phyloP scores from a whole-genome alignment of 1,140 invertebrate genomes.

The Drosophila sp. region DNA sequence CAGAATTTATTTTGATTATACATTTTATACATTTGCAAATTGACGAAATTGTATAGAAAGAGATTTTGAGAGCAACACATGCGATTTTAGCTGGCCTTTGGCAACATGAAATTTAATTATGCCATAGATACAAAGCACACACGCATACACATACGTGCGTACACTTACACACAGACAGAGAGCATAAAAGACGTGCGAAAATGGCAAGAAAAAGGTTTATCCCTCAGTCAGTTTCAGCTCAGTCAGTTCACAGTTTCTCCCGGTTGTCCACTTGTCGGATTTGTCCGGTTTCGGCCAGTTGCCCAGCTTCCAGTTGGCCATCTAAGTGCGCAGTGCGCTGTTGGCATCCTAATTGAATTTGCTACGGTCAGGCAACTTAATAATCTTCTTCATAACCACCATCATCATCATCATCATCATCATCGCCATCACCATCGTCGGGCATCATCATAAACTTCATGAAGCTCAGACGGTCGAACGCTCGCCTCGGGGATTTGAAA shows the following conservation, averaged over 20 bases:
- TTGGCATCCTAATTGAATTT: constrained; percentile 77
- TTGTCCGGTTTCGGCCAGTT: constrained; percentile 10
- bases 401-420: constrained; percentile 32
- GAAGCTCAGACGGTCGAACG: constrained; percentile 5
- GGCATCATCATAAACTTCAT: constrained; percentile 53
- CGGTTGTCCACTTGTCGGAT: not conserved
- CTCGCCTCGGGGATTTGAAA: constrained; percentile 63
- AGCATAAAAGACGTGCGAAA: constrained; percentile 54
- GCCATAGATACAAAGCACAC: constrained; percentile 66
- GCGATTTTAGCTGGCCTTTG: constrained; percentile 38
- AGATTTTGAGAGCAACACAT: constrained; percentile 41
- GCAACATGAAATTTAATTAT: constrained; percentile 79
- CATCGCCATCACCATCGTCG: constrained; percentile 25
- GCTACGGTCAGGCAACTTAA: constrained; percentile 70
- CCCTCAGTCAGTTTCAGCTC: constrained; percentile 3
- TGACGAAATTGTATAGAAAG: constrained; percentile 39
- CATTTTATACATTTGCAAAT: constrained; percentile 31
- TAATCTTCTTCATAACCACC: constrained; percentile 35
- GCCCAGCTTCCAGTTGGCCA: constrained; percentile 35
- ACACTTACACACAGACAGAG: not conserved
- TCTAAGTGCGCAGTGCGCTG: constrained; percentile 46
- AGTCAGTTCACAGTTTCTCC: constrained; percentile 4
- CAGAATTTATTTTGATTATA: not conserved
- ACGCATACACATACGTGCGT: constrained; percentile 16
- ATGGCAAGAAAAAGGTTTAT: constrained; percentile 73